Evolutionary conservation across 2,888 invertebrate genomes (phyloP), one percentile per base, ranked within the genome.

Genomic region (Tetheella fluctuosa): DNA sequence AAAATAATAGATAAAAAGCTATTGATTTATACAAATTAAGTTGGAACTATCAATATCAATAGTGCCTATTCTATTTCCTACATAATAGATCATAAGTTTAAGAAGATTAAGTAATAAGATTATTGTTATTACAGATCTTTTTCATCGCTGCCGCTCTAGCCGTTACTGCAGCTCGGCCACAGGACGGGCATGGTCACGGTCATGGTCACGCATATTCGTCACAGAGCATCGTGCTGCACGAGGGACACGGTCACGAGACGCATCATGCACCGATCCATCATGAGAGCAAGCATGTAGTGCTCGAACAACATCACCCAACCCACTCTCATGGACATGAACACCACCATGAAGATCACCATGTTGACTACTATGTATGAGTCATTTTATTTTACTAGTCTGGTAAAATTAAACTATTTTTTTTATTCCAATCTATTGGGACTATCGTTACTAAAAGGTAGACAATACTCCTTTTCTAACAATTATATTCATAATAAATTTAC

Each of bases 161-260:
- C 4, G 67, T 72, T 6, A 70, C 74, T 12, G 62, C 65, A 25
- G 79, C 74, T 70, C 68, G 73, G 13, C 72, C 79, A 2, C 76
- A 75, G 48, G 55, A 74, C 23, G 73, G 67, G 0, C 67, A 81
- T 13, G 74, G 72, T 0, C 25, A 25, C 25, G 25, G 25, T n/a
- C 68, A 79, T 42, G 74, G 74, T 7, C 73, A 74, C 28, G 82
- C 78, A 2, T 68, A 71, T 48, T 85, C 83, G 1, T 82, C 79
- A 0, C 83, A 82, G 57, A 80, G 70, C 64, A 71, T 82, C 17
- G 76, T 79, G 23, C 73, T 85, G 55, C 77, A 77, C 69, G 82
- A 82, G 76, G 79, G 64, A 65, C 66, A 71, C 17, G 34, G 34
- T 8, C 48, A 57, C 25, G 58, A 61, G 20, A 17, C 34, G 5